Evolutionary conservation across 2,113 vertebrate genomes (phyloP).

Genomic region (Pseudorhombus dupliciocellatus): DNA sequence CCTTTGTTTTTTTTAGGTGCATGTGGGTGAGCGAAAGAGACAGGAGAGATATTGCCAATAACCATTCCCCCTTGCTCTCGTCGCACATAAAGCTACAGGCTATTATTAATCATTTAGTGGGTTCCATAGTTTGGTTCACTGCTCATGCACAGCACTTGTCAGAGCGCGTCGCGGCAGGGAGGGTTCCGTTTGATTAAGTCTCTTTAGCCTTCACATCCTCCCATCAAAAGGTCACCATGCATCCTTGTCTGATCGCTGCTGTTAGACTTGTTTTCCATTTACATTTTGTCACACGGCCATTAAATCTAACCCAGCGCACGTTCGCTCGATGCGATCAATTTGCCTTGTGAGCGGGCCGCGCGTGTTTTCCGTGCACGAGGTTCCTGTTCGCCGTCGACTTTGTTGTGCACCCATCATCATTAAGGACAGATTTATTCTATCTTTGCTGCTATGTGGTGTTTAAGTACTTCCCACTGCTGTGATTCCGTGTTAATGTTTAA

Average conservation of each 20-base stretch:
- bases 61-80: slow-evolving; percentile 57
- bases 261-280: slow-evolving; percentile 47
- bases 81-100: slow-evolving; percentile 69
- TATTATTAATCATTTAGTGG: slow-evolving; percentile 77
- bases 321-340: slow-evolving; percentile 47
- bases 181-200: slow-evolving; percentile 70
- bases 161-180: slow-evolving; percentile 40
- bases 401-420: slow-evolving; percentile 5
- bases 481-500: slow-evolving; percentile 6
- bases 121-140: slow-evolving; percentile 59
- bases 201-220: slow-evolving; percentile 64
- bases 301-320: slow-evolving; percentile 29
- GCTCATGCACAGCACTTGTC: slow-evolving; percentile 68
- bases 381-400: not conserved
- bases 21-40: slow-evolving; percentile 18
- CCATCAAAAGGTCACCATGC: slow-evolving; percentile 66
- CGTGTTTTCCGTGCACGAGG: not conserved
- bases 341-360: not conserved
- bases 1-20: slow-evolving; percentile 30
- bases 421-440: not conserved
- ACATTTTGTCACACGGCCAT: slow-evolving; percentile 37
- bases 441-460: not conserved
- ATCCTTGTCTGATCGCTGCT: slow-evolving; percentile 45
- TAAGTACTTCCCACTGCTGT: not conserved
- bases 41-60: slow-evolving; percentile 55